Evolutionary conservation across 2,797 vertebrate genomes (phyloP).

Genomic region (Diceros bicornis): DNA sequence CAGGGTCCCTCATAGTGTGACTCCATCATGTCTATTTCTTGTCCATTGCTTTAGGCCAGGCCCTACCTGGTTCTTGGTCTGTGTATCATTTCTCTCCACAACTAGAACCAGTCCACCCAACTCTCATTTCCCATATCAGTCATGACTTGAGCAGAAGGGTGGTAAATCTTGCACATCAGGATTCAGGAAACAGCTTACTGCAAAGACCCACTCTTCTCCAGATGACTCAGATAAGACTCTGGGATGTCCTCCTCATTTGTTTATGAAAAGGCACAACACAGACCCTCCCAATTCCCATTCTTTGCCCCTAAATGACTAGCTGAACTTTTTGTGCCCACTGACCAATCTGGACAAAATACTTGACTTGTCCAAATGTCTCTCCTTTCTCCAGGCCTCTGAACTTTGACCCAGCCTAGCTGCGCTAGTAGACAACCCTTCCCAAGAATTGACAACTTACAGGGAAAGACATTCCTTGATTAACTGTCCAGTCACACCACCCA

Average conservation of each 20-base stretch:
- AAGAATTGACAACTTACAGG: not conserved
- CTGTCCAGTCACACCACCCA: rapidly evolving
- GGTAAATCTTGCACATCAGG: not conserved
- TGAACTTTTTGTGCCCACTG: not conserved
- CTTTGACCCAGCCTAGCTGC: not conserved
- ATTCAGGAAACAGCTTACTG: not conserved
- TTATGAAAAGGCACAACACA: not conserved
- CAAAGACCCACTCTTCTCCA: not conserved
- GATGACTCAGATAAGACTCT: no score
- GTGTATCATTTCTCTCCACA: not conserved
- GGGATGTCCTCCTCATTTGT: no score
- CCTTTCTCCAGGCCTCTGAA: not conserved
- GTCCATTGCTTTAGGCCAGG: rapidly evolving
- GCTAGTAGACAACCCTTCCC: not conserved
- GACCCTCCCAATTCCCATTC: no score
- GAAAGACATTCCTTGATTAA: not conserved
- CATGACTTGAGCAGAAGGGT: rapidly evolving
- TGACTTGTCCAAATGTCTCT: not conserved
- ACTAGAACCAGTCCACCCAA: no score
- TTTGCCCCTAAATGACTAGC: not conserved
- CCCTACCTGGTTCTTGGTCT: rapidly evolving
- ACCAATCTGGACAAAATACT: not conserved
- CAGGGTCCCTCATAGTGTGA: rapidly evolving
- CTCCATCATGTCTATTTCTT: rapidly evolving
- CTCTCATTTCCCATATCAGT: not conserved